Evolutionary conservation across 2,797 vertebrate species (phyloP).

Genomic region (Clarias laeviceps): DNA sequence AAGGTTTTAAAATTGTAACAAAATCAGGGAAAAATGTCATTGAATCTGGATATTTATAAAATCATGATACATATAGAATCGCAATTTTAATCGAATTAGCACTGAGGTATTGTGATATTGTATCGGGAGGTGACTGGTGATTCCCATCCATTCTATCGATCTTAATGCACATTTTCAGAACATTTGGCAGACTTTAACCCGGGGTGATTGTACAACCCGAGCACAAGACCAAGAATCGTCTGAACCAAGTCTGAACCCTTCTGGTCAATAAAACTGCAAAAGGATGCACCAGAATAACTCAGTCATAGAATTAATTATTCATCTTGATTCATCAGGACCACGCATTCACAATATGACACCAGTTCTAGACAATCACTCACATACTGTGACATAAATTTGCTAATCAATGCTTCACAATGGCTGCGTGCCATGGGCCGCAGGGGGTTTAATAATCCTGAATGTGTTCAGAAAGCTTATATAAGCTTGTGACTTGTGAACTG

Average conservation of each 20-base stretch:
- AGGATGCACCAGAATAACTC: background rate
- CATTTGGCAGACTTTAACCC: background rate
- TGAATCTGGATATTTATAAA: too few relatives aligned
- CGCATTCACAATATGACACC: background rate
- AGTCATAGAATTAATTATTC: background rate
- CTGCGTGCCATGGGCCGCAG: background rate
- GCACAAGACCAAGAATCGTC: background rate
- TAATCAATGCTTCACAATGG: constrained; percentile 22
- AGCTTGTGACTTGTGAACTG: constrained; percentile 6
- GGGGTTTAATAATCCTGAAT: constrained; percentile 5
- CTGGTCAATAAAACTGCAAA: background rate
- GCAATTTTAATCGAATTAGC: too few relatives aligned
- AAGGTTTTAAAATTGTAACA: too few relatives aligned
- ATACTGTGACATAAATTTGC: background rate
- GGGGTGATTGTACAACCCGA: background rate
- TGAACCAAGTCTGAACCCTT: background rate
- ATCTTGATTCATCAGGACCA: background rate
- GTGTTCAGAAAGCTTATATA: background rate
- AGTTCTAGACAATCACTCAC: background rate
- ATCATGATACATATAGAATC: too few relatives aligned
- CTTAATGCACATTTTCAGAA: background rate
- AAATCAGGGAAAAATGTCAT: too few relatives aligned
- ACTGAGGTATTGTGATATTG: too few relatives aligned
- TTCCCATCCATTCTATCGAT: too few relatives aligned
- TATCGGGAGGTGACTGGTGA: too few relatives aligned